Evolutionary conservation across 2,888 invertebrate species (phyloP).

Genomic region (Leptothorax acervorum): DNA sequence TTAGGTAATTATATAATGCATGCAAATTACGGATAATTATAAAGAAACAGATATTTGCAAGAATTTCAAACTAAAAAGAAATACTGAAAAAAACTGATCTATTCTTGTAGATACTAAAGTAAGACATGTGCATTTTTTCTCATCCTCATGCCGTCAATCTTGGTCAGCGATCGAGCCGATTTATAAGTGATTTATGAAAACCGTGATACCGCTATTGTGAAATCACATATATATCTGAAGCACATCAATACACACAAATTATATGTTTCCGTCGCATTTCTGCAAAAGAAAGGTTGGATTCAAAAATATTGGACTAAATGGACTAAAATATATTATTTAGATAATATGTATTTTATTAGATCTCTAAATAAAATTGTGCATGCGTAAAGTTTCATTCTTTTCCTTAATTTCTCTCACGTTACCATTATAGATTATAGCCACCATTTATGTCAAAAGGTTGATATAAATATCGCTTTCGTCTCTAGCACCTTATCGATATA

Average conservation of each 20-base stretch:
- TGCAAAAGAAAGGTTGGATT: not conserved
- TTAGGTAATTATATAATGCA: not conserved
- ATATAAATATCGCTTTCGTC: not conserved
- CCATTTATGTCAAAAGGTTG: conserved; percentile 17
- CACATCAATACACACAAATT: not conserved
- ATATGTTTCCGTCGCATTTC: not conserved
- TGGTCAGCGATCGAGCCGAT: conserved; percentile 25
- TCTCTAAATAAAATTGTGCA: not conserved
- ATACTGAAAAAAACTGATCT: conserved; percentile 30
- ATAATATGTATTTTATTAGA: not conserved
- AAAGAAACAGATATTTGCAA: not conserved
- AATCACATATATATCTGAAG: not conserved
- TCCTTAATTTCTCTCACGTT: not conserved
- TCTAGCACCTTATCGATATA: no score
- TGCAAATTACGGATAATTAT: conserved; percentile 7
- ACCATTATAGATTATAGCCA: not conserved
- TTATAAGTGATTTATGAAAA: conserved; percentile 44
- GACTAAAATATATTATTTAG: no score
- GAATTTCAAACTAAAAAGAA: not conserved
- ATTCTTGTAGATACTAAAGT: conserved; percentile 37
- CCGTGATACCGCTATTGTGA: not conserved
- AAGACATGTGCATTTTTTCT: conserved; percentile 63
- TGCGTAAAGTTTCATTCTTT: not conserved
- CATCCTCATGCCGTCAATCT: conserved; percentile 55
- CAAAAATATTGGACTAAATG: no score